Evolutionary conservation across 2,888 invertebrate species (phyloP), one percentile per base, ranked within the genome.

Genomic region (Lumbricus terrestris): DNA sequence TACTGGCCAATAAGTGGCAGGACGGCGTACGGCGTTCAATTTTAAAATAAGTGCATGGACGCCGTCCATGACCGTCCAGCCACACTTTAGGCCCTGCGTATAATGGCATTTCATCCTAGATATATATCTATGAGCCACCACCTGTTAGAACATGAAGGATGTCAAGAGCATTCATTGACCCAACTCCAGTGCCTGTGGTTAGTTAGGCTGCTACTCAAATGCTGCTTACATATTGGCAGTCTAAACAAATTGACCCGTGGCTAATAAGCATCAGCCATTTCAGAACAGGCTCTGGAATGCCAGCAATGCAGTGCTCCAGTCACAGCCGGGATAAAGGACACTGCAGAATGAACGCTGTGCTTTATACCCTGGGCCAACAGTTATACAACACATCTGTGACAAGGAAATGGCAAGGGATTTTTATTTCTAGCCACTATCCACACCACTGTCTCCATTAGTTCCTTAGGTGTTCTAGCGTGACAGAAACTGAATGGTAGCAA

Each of bases 121-220:
- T 69, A 69, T 69, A 54, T 40, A 40, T 40, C 6, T 40, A 40
- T 40, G 40, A 40, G 15, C 69, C 69, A 69, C 69, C 69, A 69
- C 69, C 69, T 69, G 69, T n/a, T n/a, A 69, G n/a, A n/a, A 69
- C 69, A 69, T 69, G 69, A 69, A 69, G 69, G 69, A 69, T 69
- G 69, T 69, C 69, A 69, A 69, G 69, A 69, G 69, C 69, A n/a
- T 69, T 69, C 29, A 69, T 69, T 69, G 29, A 69, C 69, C 69
- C 69, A 69, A 69, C 69, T 69, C 69, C 69, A 69, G 69, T n/a
- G 69, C 29, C 69, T 69, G n/a, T 69, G 69, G 69, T 69, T 69
- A n/a, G 69, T 69, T 69, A 69, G 69, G 69, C 69, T 69, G 69
- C 69, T 69, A 69, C 69, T n/a, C 3, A 47, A 69, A 69, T 69